These are phyloP conservation scores for Anastrepha ludens DNA, from an alignment of 1,140 invertebrate species.

Conservation along the genomic window DNA sequence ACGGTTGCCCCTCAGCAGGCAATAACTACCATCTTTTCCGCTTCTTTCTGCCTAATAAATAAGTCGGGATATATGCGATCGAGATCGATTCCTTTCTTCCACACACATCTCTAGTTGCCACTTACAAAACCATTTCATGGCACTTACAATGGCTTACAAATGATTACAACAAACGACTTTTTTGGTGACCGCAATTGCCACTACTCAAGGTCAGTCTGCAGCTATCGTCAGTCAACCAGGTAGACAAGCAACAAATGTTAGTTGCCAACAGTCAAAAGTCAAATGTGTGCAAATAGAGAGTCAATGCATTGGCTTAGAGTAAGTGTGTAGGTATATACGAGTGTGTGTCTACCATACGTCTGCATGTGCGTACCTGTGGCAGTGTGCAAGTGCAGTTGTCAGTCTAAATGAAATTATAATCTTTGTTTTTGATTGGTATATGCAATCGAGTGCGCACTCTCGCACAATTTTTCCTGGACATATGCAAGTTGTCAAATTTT, in stretches of 20 bases:
- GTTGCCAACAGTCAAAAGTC: background rate
- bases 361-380: background rate
- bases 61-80: too few relatives aligned
- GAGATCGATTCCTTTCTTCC: too few relatives aligned
- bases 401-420: conserved; percentile 42
- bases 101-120: background rate
- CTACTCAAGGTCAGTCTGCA: background rate
- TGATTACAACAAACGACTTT: background rate
- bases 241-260: background rate
- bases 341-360: background rate
- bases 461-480: background rate
- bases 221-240: background rate
- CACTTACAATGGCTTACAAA: background rate
- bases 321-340: background rate
- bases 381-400: background rate
- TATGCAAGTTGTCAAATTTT: background rate
- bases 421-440: conserved; percentile 34
- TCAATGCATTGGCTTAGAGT: background rate
- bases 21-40: too few relatives aligned
- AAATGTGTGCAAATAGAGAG: conserved; percentile 9
- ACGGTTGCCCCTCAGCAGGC: too few relatives aligned
- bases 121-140: background rate
- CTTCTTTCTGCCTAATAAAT: too few relatives aligned
- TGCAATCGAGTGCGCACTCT: conserved; percentile 3
- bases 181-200: background rate